Evolutionary conservation across 1,140 invertebrate genomes (phyloP).

Genomic region (Bombyx mandarina): DNA sequence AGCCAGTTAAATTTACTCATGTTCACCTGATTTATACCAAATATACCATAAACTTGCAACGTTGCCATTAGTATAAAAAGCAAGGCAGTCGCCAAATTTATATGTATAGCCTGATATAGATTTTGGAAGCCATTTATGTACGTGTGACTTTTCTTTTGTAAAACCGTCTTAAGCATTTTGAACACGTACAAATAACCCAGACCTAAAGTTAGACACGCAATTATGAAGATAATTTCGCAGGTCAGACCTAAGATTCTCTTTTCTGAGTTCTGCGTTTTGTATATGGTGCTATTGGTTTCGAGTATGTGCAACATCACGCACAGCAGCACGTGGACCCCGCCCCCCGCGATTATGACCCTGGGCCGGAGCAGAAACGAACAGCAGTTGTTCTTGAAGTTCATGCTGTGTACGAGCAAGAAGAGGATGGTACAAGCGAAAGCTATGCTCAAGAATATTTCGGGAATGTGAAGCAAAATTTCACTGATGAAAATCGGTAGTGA

Average conservation of each 20-base stretch:
- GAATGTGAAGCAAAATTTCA: constrained; percentile 85
- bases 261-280: constrained; percentile 63
- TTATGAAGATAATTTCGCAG: constrained; percentile 86
- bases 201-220: constrained; percentile 84
- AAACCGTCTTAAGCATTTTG: constrained; percentile 75
- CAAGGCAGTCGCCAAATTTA: constrained; percentile 87
- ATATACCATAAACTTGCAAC: constrained; percentile 87
- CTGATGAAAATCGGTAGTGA: constrained; percentile 85
- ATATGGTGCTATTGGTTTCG: constrained; percentile 70
- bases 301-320: constrained; percentile 86
- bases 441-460: constrained; percentile 86
- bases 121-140: constrained; percentile 78
- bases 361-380: constrained; percentile 80
- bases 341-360: constrained; percentile 80
- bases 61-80: constrained; percentile 85
- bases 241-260: constrained; percentile 78
- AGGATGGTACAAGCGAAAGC: constrained; percentile 89
- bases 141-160: constrained; percentile 78
- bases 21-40: constrained; percentile 76
- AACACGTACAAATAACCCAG: constrained; percentile 89
- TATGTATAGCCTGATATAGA: constrained; percentile 85
- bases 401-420: constrained; percentile 82
- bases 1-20: constrained; percentile 80
- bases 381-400: constrained; percentile 76
- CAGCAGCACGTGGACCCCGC: constrained; percentile 80